phyloP scores from a whole-genome alignment of 1,140 invertebrate species.

The Neodiprion virginianus region DNA sequence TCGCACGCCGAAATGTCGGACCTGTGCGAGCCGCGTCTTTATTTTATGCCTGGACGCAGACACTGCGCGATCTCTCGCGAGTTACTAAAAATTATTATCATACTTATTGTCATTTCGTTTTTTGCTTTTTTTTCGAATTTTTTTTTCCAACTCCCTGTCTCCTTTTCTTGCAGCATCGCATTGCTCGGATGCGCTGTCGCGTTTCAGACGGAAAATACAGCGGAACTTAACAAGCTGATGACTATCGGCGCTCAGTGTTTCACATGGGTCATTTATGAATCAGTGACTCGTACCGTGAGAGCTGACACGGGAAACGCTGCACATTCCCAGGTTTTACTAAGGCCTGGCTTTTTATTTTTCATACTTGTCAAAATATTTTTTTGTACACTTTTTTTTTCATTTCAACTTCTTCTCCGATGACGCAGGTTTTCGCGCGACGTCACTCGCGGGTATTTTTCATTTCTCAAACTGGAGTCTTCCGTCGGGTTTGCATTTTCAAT shows the following conservation, averaged over 20 bases:
- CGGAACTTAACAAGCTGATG: slow-evolving; percentile 58
- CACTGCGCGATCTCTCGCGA: slow-evolving; percentile 14
- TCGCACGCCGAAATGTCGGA: slow-evolving; percentile 54
- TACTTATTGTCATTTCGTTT: neutral
- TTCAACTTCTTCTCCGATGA: too few species aligned
- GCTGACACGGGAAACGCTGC: neutral
- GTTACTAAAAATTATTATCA: slow-evolving; percentile 10
- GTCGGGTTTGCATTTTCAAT: too few species aligned
- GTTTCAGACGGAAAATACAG: neutral
- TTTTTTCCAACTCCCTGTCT: too few species aligned
- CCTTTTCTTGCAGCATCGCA: too few species aligned
- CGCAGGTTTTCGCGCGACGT: too few species aligned
- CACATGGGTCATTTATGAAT: slow-evolving; percentile 52
- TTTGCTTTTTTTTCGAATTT: too few species aligned
- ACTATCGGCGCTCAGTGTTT: slow-evolving; percentile 44
- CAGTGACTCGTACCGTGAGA: slow-evolving; percentile 4
- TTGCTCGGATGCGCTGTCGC: too few species aligned
- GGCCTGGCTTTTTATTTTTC: too few species aligned
- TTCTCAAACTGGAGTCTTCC: too few species aligned
- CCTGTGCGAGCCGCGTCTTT: slow-evolving; percentile 42
- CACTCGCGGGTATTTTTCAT: too few species aligned
- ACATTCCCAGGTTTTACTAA: neutral
- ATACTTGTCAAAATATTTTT: too few species aligned
- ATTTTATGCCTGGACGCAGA: slow-evolving; percentile 41
- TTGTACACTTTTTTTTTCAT: too few species aligned